Percentiles rank a stretch among this genome's conserved stretches.
phyloP scores from a whole-genome alignment of 92 coral and sea anemone species.

The Epizoanthus fatuus region DNA sequence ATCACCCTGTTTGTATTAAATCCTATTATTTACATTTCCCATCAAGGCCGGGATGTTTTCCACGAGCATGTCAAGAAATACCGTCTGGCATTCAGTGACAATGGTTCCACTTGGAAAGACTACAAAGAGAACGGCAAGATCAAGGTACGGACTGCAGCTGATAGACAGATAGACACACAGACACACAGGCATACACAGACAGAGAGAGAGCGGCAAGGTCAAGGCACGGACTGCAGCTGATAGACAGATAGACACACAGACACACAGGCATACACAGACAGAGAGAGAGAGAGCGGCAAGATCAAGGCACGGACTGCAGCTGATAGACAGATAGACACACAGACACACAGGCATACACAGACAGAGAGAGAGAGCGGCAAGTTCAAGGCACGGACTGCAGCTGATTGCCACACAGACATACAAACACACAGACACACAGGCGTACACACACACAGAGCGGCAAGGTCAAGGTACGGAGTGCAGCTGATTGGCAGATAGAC shows the following conservation, averaged over 20 bases:
- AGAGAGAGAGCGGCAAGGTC: background rate
- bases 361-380: too few species aligned
- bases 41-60: constrained; percentile 87
- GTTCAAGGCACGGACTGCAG: too few species aligned
- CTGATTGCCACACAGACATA: too few species aligned
- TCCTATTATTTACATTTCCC: background rate
- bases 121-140: constrained; percentile 80
- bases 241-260: background rate
- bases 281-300: background rate
- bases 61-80: constrained; percentile 91
- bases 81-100: constrained; percentile 82
- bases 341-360: too few species aligned
- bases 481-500: too few species aligned
- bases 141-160: constrained; percentile 57
- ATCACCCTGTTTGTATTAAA: too few species aligned
- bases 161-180: background rate
- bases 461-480: too few species aligned
- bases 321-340: too few species aligned
- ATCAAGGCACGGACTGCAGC: too few species aligned
- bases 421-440: too few species aligned
- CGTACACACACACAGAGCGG: too few species aligned
- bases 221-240: too few species aligned
- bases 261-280: background rate
- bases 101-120: constrained; percentile 59
- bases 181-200: background rate